A percentile compares a stretch with the other conserved stretches of the same genome.
Conservation (phyloP, 2,113 vertebrate species). For the Ovis canadensis region DNA sequence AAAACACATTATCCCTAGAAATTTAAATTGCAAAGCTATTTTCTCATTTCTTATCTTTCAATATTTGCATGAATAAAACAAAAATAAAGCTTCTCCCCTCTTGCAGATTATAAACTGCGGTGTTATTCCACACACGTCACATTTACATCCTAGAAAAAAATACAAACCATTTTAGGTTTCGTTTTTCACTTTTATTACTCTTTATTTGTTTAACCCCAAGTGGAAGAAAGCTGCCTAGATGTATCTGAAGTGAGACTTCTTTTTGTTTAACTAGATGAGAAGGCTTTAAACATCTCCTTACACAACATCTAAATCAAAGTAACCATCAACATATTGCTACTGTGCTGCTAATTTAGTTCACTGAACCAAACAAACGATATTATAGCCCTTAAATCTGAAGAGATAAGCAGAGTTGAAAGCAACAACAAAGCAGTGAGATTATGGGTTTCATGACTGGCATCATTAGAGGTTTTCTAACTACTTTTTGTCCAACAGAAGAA, state of each 20-base stretch:
- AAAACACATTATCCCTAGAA: neutral
- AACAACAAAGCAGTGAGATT: neutral
- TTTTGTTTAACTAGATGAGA: neutral
- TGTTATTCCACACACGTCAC: neutral
- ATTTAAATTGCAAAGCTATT: conserved; percentile 42
- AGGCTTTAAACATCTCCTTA: neutral
- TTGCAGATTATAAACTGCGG: conserved; percentile 17
- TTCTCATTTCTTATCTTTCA: conserved; percentile 39
- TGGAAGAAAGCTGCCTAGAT: neutral
- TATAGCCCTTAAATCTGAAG: neutral
- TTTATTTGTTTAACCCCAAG: neutral
- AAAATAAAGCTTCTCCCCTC: conserved; percentile 25
- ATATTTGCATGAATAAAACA: conserved; percentile 34
- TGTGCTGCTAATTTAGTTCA: neutral
- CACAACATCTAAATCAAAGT: neutral
- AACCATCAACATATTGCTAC: neutral
- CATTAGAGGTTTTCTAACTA: neutral
- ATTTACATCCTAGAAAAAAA: conserved; percentile 8
- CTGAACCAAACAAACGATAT: neutral
- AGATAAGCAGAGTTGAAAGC: neutral
- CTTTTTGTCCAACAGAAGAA: neutral
- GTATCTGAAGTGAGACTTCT: neutral
- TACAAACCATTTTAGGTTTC: neutral
- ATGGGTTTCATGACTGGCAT: neutral
- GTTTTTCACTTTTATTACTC: conserved; percentile 8